Evolutionary conservation across 2,113 vertebrate species (phyloP), one percentile per base, ranked within the genome.

Genomic region (Leiothrix lutea): DNA sequence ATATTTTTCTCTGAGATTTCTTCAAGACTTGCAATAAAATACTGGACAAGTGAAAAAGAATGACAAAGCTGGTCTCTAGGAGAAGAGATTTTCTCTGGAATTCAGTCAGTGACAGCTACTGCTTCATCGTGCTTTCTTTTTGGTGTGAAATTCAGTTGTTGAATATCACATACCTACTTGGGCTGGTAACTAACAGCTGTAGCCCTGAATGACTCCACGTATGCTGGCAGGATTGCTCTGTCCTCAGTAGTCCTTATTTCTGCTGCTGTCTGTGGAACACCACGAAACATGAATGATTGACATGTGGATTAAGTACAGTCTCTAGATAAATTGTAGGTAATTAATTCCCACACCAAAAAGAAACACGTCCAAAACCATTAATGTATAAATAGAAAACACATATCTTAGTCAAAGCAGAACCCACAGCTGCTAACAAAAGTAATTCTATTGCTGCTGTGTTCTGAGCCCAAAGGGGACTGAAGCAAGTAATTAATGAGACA

Each of bases 401-500:
- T 48, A 74, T 62, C 85, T 92, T 18, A n/a, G 72, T 74, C 89
- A 75, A 88, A 95, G 64, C 50, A 85, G 29, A 95, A 40, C 22
- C 20, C 70, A 24, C 25, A 84, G 69, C 70, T 82, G 50, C 62
- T 91, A 92, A 79, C 54, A 85, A 29, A 73, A 90, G 42, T 65
- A 82, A 90, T 93, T 88, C 36, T 77, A 12, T 64, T 80, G 67
- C 64, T 9, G 5, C 58, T 80, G 35, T 58, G 60, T 80, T 93
- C 61, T 80, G 47, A 90, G 71, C 71, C 88, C 82, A 88, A 80
- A 81, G 66, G 80, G 50, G 33, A 81, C 54, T 56, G 40, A 86
- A 92, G 40, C 73, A 69, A 94, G 79, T 93, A 90, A 88, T 92
- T 83, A 95, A 80, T 88, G 71, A 91, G 81, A 16, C 48, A 58